Base-by-base conservation (phyloP, 2,888 invertebrate species). In the Amphipoea oculea region DNA sequence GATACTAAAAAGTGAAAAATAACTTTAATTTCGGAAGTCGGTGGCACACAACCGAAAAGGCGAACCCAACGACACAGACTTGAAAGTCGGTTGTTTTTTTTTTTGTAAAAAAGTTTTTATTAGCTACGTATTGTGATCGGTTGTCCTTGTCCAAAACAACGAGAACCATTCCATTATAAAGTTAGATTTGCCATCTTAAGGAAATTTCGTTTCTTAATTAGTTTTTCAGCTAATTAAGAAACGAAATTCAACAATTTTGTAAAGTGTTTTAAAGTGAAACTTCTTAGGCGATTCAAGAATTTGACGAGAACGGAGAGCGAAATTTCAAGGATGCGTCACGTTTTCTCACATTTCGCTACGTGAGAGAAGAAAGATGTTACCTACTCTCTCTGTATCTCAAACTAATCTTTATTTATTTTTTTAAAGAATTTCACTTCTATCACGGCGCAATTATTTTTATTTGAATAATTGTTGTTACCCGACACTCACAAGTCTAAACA, bases 121-220 rank as follows among this genome's bases (percentile, higher is more conserved):
- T 54, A 36, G 23, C 14, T 40, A 12, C 11, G 2, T 63, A 36
- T 62, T 63, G 36, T 62, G 60, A 76, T 73, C 14, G 60, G 14
- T 36, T 51, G 20, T 60, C n/a, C 23, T 36, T 51, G 14, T 51
- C n/a, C 20, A 17, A 36, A 62, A 72, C 67, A 57, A 57, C 12
- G n/a, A 65, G 6, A 57, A 65, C 45, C 11, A 20, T 20, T 74
- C 63, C 3, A 4, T 62, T 36, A 80, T 62, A 20, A 79, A 57
- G 12, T 60, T 29, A 23, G 5, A 66, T 69, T 74, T 69, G n/a
- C 74, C 20, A 68, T 48, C 11, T n/a, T 40, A 42, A n/a, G 36
- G 42, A 74, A 51, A 17, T 51, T 51, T 51, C 7, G 20, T 20
- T 54, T 54, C 54, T 54, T 54, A 54, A 20, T 54, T 54, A 54